These are phyloP conservation scores for Achroia grisella DNA, from an alignment of 1,140 invertebrate genomes.

Conservation along the genomic window DNA sequence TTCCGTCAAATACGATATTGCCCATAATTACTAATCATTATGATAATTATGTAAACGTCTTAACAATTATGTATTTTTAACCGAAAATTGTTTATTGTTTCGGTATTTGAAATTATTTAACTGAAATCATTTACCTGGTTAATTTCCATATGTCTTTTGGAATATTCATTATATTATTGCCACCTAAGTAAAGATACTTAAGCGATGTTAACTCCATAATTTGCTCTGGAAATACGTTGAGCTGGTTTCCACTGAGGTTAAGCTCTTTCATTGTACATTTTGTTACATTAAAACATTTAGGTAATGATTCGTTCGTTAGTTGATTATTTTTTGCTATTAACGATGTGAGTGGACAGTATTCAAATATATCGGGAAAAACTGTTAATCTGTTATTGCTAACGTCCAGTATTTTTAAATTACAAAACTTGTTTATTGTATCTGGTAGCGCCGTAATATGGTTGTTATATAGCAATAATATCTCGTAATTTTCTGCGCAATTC, in stretches of 20 bases:
- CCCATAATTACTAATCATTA: no score
- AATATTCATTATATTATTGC: constrained; percentile 88
- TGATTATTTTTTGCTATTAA: constrained; percentile 92
- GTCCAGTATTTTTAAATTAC: constrained; percentile 84
- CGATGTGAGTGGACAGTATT: constrained; percentile 80
- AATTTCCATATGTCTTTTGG: constrained; percentile 88
- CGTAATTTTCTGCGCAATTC: constrained; percentile 75
- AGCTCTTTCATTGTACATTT: constrained; percentile 81
- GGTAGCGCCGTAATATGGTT: constrained; percentile 78
- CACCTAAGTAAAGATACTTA: constrained; percentile 91
- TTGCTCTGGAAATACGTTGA: constrained; percentile 90
- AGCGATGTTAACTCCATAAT: constrained; percentile 85
- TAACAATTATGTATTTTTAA: background rate
- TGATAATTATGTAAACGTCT: no score
- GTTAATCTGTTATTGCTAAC: constrained; percentile 91
- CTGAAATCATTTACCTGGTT: constrained; percentile 75
- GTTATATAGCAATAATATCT: constrained; percentile 82
- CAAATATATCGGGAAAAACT: constrained; percentile 83
- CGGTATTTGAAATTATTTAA: no score
- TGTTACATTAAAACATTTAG: constrained; percentile 84
- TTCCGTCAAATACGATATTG: no score
- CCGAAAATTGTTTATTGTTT: no score
- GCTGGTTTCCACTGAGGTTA: constrained; percentile 93
- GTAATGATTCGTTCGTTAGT: constrained; percentile 85
- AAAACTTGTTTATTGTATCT: constrained; percentile 76